Base-by-base conservation (phyloP, 2,113 vertebrate genomes). In the Ailuropoda melanoleuca region DNA sequence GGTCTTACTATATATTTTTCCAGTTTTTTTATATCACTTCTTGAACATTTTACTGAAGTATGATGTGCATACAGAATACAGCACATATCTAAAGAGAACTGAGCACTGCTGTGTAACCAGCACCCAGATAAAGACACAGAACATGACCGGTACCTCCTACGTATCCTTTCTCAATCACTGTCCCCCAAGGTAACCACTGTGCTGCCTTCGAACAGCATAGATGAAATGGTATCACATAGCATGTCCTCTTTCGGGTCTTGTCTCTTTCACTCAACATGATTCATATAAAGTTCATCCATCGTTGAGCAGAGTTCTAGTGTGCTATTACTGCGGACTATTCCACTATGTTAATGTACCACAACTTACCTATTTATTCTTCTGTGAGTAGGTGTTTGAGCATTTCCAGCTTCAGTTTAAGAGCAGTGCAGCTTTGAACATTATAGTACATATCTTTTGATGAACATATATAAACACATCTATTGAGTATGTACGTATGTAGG, bases 21-120 rank as follows among this genome's bases (percentile, higher is more conserved):
- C 64, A 83, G 2, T 60, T 62, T 94, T 94, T 80, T 92, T 60
- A 86, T 55, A 10, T 81, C 37, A 74, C 14, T 87, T 93, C 55
- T 58, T 85, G 53, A 72, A 90, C 55, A 75, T 53, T 64, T 84
- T 78, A 60, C 14, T 93, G 70, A 88, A 81, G 39, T 56, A 17
- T 53, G 85, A 85, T 48, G 37, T 94, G 4, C 15, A 39, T 93
- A 8, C 37, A 62, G 74, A 80, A 88, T 74, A n/a, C 0, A 94
- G 26, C 37, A 15, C 34, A 24, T 66, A 48, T 74, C 24, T 53
- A 64, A 46, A 62, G 56, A 66, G 82, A 91, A 56, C 39, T n/a
- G 18, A 77, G n/a, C 1, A 8, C 12, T 55, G 2, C 31, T 56
- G 5, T 26, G 1, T 37, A 88, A 4, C 18, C 14, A 39, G 31